These are phyloP conservation scores for honey bee (Apis mellifera) DNA, from an alignment of 1,140 invertebrate species.

Conservation along the genomic window Amel_HAv3.1 CM009937.2:2331501-2332000, in stretches of 20 bases:
- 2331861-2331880: constrained; percentile 71
- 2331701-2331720: constrained; percentile 26
- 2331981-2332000: constrained; percentile 55
- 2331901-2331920: constrained; percentile 77
- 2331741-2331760: constrained; percentile 70
- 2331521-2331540: neutral
- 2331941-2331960: constrained; percentile 49
- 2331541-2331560: neutral
- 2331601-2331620: constrained; percentile 26
- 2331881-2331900: constrained; percentile 82
- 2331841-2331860: constrained; percentile 36
- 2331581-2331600: constrained; percentile 30
- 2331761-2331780: constrained; percentile 35
- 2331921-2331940: constrained; percentile 66
- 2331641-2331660: neutral
- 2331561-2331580: constrained; percentile 15
- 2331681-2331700: constrained; percentile 25
- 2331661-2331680: constrained; percentile 37
- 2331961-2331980: constrained; percentile 45
- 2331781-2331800: constrained; percentile 40
- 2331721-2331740: constrained; percentile 60
- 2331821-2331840: constrained; percentile 46
- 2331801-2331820: constrained; percentile 48
- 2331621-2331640: constrained; percentile 2
- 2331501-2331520: neutral